Evolutionary conservation across 1,140 invertebrate species (phyloP).

Genomic region (Drosophila busckii): DNA sequence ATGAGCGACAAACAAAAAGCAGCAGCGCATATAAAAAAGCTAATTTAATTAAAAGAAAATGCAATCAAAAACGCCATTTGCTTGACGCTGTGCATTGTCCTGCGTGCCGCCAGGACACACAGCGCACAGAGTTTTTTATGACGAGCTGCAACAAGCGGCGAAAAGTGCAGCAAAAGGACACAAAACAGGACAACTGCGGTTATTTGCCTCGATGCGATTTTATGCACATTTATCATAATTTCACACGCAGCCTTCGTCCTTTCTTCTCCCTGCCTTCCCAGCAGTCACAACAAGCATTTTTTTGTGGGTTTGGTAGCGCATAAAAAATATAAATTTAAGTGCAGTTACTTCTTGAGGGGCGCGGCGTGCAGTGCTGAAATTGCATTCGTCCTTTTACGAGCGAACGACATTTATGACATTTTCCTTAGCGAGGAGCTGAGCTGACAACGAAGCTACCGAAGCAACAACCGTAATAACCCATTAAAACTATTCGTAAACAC

Average conservation of each 20-base stretch:
- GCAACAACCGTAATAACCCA: slow-evolving; percentile 63
- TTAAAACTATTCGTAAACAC: slow-evolving; percentile 74
- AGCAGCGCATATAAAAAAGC: slow-evolving; percentile 63
- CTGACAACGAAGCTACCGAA: slow-evolving; percentile 15
- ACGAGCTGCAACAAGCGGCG: slow-evolving; percentile 39
- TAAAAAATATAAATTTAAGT: slow-evolving; percentile 68
- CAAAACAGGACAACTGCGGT: slow-evolving; percentile 21
- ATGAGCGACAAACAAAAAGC: slow-evolving; percentile 41
- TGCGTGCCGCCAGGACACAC: slow-evolving; percentile 59
- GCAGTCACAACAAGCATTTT: slow-evolving; percentile 29
- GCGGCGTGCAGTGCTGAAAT: slow-evolving; percentile 47
- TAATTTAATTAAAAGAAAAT: slow-evolving; percentile 77
- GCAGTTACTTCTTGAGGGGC: slow-evolving; percentile 20
- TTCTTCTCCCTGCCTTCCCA: slow-evolving; percentile 36
- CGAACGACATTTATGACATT: slow-evolving; percentile 71
- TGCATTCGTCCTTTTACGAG: slow-evolving; percentile 73
- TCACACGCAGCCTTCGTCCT: slow-evolving; percentile 66
- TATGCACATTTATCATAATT: slow-evolving; percentile 77
- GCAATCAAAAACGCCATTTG: slow-evolving; percentile 70
- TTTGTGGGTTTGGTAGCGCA: slow-evolving; percentile 50
- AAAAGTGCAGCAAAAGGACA: slow-evolving; percentile 42
- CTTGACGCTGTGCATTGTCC: slow-evolving; percentile 41
- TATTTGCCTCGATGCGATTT: slow-evolving; percentile 63
- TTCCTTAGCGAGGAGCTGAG: slow-evolving; percentile 12
- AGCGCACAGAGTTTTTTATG: too few species aligned